Evolutionary conservation across 2,797 vertebrate species (phyloP).

Genomic region (Helostoma temminkii): DNA sequence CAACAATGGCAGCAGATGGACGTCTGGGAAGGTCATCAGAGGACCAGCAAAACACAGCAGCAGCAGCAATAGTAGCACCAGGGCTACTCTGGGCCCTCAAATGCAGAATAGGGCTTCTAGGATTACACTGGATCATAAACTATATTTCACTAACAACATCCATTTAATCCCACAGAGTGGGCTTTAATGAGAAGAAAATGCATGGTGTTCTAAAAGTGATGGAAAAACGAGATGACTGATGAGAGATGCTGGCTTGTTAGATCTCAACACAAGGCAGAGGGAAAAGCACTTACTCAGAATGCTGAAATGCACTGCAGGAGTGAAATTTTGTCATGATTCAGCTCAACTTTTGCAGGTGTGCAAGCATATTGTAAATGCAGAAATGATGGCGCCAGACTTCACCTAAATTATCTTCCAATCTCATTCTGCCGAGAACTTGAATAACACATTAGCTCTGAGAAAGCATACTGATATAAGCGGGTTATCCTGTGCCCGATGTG

Average conservation of each 20-base stretch:
- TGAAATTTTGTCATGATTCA: slow-evolving; percentile 58
- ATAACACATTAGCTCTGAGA: slow-evolving; percentile 54
- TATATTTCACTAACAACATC: slow-evolving; percentile 67
- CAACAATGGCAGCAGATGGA: slow-evolving; percentile 80
- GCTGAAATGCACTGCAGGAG: slow-evolving; percentile 47
- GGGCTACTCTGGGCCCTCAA: slow-evolving; percentile 44
- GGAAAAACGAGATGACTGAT: slow-evolving; percentile 64
- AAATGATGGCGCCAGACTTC: slow-evolving; percentile 19
- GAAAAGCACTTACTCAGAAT: slow-evolving; percentile 69
- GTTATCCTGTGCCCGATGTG: slow-evolving; percentile 53
- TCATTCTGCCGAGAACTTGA: slow-evolving; percentile 26
- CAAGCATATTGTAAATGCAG: slow-evolving; percentile 43
- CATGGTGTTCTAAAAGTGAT: slow-evolving; percentile 41
- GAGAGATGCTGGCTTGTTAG: slow-evolving; percentile 55
- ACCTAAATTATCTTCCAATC: slow-evolving; percentile 42
- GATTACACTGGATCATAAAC: slow-evolving; percentile 72
- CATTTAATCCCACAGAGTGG: slow-evolving; percentile 66
- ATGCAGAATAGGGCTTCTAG: slow-evolving; percentile 61
- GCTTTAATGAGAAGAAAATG: slow-evolving; percentile 75
- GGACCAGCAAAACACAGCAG: slow-evolving; percentile 38
- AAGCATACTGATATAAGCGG: slow-evolving; percentile 67
- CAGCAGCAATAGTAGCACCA: slow-evolving; percentile 40
- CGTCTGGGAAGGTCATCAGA: slow-evolving; percentile 79
- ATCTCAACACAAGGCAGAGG: slow-evolving; percentile 49
- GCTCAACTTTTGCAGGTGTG: slow-evolving; percentile 61